Conservation (phyloP, 2,888 invertebrate species). For the Lycophotia porphyrea region DNA sequence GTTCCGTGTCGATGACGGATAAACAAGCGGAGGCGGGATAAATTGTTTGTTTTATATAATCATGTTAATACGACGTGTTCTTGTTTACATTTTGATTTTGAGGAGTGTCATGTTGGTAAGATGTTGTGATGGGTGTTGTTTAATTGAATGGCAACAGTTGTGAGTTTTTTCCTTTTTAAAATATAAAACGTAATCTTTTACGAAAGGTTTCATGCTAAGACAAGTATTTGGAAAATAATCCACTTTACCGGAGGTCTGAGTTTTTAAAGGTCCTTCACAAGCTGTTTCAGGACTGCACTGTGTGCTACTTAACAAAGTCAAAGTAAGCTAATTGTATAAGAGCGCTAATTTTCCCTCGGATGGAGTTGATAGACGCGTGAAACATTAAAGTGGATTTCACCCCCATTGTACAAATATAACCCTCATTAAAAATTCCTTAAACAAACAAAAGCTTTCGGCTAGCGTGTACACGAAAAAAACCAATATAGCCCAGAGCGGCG, state of each 20-base stretch:
- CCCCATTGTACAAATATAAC: conserved; percentile 69
- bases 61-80: conserved; percentile 51
- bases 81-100: conserved; percentile 36
- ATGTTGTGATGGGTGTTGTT: not conserved
- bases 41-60: conserved; percentile 65
- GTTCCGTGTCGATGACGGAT: conserved; percentile 58
- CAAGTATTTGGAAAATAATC: not conserved
- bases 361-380: conserved; percentile 56
- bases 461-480: conserved; percentile 86
- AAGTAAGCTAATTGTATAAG: conserved; percentile 27
- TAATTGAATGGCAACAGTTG: not conserved
- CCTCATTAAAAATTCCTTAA: conserved; percentile 86
- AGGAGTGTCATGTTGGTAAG: not conserved
- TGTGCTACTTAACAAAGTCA: not conserved
- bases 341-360: conserved; percentile 37
- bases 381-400: conserved; percentile 66
- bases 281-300: not conserved
- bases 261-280: too few relatives aligned
- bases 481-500: conserved; percentile 87
- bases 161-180: not conserved
- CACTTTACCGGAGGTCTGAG: not conserved
- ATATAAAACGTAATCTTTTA: not conserved
- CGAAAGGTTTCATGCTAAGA: not conserved
- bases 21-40: conserved; percentile 57
- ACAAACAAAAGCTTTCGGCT: conserved; percentile 86